Conservation (phyloP, 1,140 invertebrate species). For the Anagrus nilaparvatae region DNA sequence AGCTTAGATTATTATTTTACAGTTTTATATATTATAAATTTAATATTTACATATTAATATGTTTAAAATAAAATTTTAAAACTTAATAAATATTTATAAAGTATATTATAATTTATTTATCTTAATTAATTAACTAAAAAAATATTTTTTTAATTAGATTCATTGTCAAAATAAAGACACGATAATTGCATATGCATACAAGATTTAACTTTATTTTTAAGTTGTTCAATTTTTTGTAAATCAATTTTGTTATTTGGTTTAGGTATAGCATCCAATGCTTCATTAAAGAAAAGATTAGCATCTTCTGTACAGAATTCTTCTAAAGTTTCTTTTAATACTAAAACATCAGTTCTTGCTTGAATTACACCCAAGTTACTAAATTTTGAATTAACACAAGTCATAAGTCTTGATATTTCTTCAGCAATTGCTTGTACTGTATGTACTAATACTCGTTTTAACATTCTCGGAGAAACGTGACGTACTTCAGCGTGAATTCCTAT, state of each 20-base stretch:
- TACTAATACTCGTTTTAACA: constrained; percentile 65
- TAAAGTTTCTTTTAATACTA: constrained; percentile 46
- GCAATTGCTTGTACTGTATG: constrained; percentile 83
- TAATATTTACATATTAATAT: constrained; percentile 18
- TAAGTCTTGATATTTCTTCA: constrained; percentile 79
- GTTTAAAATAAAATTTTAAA: constrained; percentile 38
- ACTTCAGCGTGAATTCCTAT: constrained; percentile 91
- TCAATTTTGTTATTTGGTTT: constrained; percentile 39
- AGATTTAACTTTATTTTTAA: constrained; percentile 32
- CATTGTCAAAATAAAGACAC: too few species aligned
- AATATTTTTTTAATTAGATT: too few species aligned
- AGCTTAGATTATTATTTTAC: too few species aligned
- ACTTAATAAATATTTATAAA: constrained; percentile 41
- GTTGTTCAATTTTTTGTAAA: constrained; percentile 27
- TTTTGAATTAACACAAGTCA: constrained; percentile 60
- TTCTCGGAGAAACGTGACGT: constrained; percentile 66
- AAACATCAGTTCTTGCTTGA: constrained; percentile 57
- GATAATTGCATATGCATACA: constrained; percentile 37
- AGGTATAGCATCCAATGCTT: constrained; percentile 51
- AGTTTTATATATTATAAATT: too few species aligned
- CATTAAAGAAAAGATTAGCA: constrained; percentile 51
- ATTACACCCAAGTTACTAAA: constrained; percentile 57
- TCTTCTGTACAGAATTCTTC: constrained; percentile 42
- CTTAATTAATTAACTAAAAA: too few species aligned
- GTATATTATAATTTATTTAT: too few species aligned